Evolutionary conservation across 2,113 vertebrate genomes (phyloP), one percentile per base, ranked within the genome.

Genomic region (Ceyx margarethae): DNA sequence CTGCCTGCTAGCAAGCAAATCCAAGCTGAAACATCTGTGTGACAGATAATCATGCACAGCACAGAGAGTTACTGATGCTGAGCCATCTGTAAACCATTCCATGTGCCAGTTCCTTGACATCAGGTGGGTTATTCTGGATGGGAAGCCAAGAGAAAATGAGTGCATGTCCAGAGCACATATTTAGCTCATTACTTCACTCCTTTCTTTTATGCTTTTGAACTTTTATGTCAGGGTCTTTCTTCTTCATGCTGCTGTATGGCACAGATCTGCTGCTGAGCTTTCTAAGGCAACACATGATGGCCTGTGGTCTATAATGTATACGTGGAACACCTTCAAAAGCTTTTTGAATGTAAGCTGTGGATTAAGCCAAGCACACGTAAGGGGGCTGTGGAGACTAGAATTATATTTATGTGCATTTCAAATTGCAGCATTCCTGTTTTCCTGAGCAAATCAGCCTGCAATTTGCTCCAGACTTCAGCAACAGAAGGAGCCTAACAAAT

Each of bases 1-100:
- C 65, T 93, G 96, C 89, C 86, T 95, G 83, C 91, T 95, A 92
- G 77, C 81, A 87, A 96, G 87, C 90, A 97, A 96, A 94, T 42
- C 88, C 87, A 93, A 95, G 67, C 84, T 40, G 22, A 92, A 97
- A 96, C 97, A 97, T 97, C 97, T 98, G 98, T 89, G 95, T 85
- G 94, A 96, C 96, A 97, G 97, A 97, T 90, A 96, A 95, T 91
- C 53, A 92, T 54, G 61, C 15, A 74, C 61, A 95, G 96, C 94
- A 79, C 73, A 3, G 12, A 72, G 83, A 96, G 91, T 81, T 94
- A 90, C 77, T 35, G 92, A 81, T 31, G 90, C 95, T 62, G 65
- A 87, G 33, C 93, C 95, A 91, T 96, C 95, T 97, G 95, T 93
- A 95, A 97, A 93, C 81, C 89, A 96, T 95, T 93, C 96, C 20